These are phyloP conservation scores for Halocynthia aurantium DNA, from an alignment of 23 tunicate species.

Conservation along the genomic window DNA sequence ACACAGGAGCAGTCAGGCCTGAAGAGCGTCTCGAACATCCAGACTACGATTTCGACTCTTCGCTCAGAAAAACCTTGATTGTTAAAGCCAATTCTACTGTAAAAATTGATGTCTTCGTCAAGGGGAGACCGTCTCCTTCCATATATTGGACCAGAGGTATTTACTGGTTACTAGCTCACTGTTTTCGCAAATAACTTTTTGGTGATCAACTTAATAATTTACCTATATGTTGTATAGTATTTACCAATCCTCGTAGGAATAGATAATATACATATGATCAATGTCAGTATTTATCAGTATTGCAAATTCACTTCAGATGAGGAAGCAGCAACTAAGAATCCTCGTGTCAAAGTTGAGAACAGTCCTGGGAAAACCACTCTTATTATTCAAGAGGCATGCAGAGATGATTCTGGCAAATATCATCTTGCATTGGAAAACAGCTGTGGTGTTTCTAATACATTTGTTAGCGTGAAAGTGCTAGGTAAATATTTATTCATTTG, in stretches of 20 bases:
- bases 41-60: conserved; percentile 73
- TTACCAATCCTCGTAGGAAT: background rate
- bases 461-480: conserved; percentile 63
- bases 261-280: too few relatives aligned
- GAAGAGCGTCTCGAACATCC: conserved; percentile 82
- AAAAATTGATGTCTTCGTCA: conserved; percentile 47
- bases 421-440: conserved; percentile 58
- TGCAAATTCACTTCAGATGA: background rate
- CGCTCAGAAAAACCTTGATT: conserved; percentile 58
- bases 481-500: background rate
- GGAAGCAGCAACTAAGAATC: background rate
- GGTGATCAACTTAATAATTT: too few relatives aligned
- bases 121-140: conserved; percentile 76
- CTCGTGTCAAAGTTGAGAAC: conserved; percentile 31
- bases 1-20: conserved; percentile 53
- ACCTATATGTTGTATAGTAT: background rate
- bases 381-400: conserved; percentile 38
- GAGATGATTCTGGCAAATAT: conserved; percentile 91
- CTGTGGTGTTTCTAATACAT: conserved; percentile 69
- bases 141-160: conserved; percentile 55
- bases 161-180: background rate
- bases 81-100: conserved; percentile 78
- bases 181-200: background rate
- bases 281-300: too few relatives aligned
- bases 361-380: conserved; percentile 52